Evolutionary conservation across 2,797 vertebrate species (phyloP), one percentile per base, ranked within the genome.

Genomic region (Cryptoblepharus egeriae): DNA sequence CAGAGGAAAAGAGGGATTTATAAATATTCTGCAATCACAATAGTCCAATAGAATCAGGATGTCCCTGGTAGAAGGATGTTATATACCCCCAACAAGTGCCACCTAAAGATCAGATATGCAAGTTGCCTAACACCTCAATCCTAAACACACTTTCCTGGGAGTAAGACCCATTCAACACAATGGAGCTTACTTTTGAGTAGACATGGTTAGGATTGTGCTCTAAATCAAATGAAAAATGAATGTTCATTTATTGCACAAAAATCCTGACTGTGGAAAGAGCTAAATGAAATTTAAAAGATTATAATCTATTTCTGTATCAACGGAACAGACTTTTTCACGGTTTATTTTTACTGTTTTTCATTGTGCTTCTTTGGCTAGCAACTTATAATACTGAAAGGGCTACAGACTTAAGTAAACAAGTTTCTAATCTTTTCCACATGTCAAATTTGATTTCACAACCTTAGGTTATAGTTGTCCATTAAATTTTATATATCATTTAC

Each of bases 361-460:
- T 8, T 81, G 45, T 28, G 37, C 20, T 68, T 32, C 39, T 45
- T 37, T 32, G n/a, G 15, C 15, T 16, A 28, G 24, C 52, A 30
- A 9, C 39, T 68, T 58, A 57, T 57, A 72, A 60, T 68, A 69
- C 28, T 30, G 26, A 55, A 79, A 45, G 52, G 55, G 10, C 39
- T 77, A n/a, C 32, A 70, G 39, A 52, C 58, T 30, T 30, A 30
- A 35, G n/a, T 60, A 42, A 70, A 26, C 69, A 70, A 4, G 42
- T n/a, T 77, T 77, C 42, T 82, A 57, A 60, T 82, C 42, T 52
- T 26, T 77, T 61, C 75, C 57, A 76, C 67, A 61, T 63, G 74
- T 52, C 74, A 49, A 37, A 52, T 76, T 63, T 69, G 26, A 55
- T 80, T 80, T 73, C 49, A 74, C 28, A 64, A 13, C 28, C 45